Conservation (phyloP, 53 echinoderm and acorn worm genomes). For the Actinopyga echinites region DNA sequence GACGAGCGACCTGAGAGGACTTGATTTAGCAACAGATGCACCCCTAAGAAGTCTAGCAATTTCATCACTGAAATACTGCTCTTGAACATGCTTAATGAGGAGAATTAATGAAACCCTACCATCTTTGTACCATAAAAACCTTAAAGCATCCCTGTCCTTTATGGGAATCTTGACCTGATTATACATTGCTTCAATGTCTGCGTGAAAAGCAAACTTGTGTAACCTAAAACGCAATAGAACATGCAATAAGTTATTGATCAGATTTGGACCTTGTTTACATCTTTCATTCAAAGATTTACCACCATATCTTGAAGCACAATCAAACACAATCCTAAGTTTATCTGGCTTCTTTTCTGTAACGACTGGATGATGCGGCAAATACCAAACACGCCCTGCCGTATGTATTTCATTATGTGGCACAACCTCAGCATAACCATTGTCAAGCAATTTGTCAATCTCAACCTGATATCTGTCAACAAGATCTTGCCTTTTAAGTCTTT, state of each 20-base stretch:
- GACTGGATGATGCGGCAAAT: constrained; percentile 50
- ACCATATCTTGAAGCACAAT: constrained; percentile 33
- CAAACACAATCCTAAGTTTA: constrained; percentile 34
- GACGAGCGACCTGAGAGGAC: not conserved
- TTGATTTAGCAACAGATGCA: constrained; percentile 2
- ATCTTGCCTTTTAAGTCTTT: not conserved
- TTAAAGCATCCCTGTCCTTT: constrained; percentile 17
- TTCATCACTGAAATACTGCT: not conserved
- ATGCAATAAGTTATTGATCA: constrained; percentile 31
- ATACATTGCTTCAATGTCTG: too few relatives aligned
- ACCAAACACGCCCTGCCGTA: constrained; percentile 26
- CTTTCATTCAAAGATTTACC: constrained; percentile 41
- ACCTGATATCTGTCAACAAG: constrained; percentile 3
- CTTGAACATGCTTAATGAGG: too few relatives aligned
- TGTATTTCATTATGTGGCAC: constrained; percentile 23
- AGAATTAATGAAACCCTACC: not conserved
- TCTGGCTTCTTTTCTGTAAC: constrained; percentile 30
- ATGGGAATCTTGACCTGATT: too few relatives aligned
- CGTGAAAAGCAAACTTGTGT: too few relatives aligned
- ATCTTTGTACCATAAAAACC: not conserved
- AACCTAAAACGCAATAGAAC: constrained; percentile 27
- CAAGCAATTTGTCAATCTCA: constrained; percentile 17
- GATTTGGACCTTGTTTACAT: constrained; percentile 27
- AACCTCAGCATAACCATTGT: constrained; percentile 40
- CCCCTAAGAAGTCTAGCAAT: not conserved